Evolutionary conservation across 2,113 vertebrate species (phyloP).

Genomic region (Bothrops jararaca): DNA sequence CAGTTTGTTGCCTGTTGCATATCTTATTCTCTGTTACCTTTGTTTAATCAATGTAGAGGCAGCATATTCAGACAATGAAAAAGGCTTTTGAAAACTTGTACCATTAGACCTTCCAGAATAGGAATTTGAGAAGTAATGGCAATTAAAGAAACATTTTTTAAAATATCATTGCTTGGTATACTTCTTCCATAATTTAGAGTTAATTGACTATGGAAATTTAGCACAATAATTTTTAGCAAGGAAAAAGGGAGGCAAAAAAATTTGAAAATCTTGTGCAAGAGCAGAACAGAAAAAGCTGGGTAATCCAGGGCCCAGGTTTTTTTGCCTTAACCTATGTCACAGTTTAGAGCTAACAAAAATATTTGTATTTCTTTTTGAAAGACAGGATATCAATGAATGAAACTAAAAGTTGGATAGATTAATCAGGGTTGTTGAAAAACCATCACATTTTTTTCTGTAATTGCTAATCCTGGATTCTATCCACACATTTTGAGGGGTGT

Average conservation of each 20-base stretch:
- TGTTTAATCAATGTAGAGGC: background rate
- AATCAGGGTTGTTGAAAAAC: background rate
- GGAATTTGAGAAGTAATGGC: background rate
- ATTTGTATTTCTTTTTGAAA: background rate
- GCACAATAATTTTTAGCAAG: background rate
- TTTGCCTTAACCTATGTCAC: background rate
- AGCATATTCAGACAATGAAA: background rate
- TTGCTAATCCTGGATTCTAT: background rate
- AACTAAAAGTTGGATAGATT: background rate
- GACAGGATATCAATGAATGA: background rate
- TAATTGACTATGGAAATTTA: background rate
- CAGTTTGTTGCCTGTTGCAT: background rate
- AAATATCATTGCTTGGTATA: background rate
- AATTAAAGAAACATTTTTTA: background rate
- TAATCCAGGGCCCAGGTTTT: background rate
- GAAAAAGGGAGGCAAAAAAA: background rate
- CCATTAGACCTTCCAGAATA: background rate
- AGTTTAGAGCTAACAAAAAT: background rate
- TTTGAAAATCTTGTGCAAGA: background rate
- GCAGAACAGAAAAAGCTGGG: background rate
- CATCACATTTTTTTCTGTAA: background rate
- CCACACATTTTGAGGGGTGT: background rate
- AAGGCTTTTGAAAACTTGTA: background rate
- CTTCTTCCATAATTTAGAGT: background rate
- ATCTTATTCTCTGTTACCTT: slow-evolving; percentile 5